Percentiles rank a stretch among this genome's conserved stretches.
These are phyloP conservation scores for Palythoa grandiflora DNA, from an alignment of 92 coral and sea anemone species.

Conservation along the genomic window DNA sequence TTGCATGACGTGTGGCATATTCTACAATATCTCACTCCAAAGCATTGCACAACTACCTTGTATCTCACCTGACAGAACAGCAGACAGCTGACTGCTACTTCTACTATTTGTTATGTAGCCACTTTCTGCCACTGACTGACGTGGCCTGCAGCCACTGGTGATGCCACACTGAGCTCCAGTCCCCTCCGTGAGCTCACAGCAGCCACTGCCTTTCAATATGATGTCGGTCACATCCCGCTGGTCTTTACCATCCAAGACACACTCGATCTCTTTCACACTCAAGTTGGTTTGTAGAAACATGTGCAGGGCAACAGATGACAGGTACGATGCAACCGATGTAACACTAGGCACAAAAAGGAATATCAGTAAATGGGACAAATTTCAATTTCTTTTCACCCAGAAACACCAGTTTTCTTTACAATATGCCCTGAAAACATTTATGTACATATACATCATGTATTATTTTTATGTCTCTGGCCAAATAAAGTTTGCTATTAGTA, in stretches of 20 bases:
- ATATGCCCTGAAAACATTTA: too few relatives aligned
- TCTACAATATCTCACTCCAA: too few relatives aligned
- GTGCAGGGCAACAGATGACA: constrained; percentile 80
- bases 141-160: background rate
- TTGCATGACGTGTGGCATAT: too few relatives aligned
- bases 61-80: background rate
- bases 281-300: constrained; percentile 84
- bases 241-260: constrained; percentile 71
- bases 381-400: too few relatives aligned
- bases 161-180: background rate
- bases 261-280: constrained; percentile 68
- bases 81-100: constrained; percentile 39
- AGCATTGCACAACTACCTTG: background rate
- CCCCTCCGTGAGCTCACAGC: constrained; percentile 6
- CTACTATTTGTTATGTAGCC: constrained; percentile 27
- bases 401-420: too few relatives aligned
- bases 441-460: too few relatives aligned
- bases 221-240: constrained; percentile 65
- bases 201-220: constrained; percentile 46
- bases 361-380: too few relatives aligned
- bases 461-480: too few relatives aligned
- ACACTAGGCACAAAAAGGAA: constrained; percentile 43
- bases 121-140: constrained; percentile 17
- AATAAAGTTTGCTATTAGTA: too few relatives aligned
- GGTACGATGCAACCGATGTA: constrained; percentile 59